Evolutionary conservation across 2,888 invertebrate species (phyloP), one percentile per base, ranked within the genome.

Genomic region (Yponomeuta cagnagella): DNA sequence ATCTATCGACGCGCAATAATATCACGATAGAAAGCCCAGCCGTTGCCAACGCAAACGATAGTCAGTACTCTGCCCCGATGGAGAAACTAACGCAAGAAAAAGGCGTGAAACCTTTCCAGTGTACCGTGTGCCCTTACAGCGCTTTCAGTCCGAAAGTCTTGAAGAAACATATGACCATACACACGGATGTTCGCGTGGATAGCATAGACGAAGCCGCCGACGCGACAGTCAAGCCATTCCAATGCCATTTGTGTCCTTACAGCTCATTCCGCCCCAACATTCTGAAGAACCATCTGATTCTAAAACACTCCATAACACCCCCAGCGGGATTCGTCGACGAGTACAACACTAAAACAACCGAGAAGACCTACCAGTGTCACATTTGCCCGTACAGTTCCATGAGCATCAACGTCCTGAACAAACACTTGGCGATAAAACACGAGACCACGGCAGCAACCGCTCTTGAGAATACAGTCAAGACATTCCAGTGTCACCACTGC

Each of bases 1-100:
- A 58, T 12, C 15, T 15, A 12, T 58, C 52, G 4, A 58, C 52
- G 3, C 12, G 15, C 4, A 58, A 58, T 5, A 15, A 58, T 4
- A 12, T 43, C 8, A 43, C 43, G 43, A 43, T 43, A 43, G 43
- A 43, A 43, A 5, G 5, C 43, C 43, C 43, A 43, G 43, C 6
- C 43, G 8, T 43, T 43, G 43, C 8, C 43, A 43, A 8, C 43
- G 43, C 43, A 0, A 58, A 58, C 52, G 15, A 58, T 5, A 58
- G 52, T 15, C 15, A 15, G 15, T 12, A 15, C 15, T 77, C 30
- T 85, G 87, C 58, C 9, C 12, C 31, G 30, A 65, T 4, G 9
- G 33, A 65, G 10, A 33, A 65, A n/a, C 33, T 23, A 33, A 65
- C 33, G 3, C 63, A 15, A 33, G 65, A 65, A 10, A 65, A 65